phyloP scores from a whole-genome alignment of 2,797 vertebrate genomes.

The Manis javanica region DNA sequence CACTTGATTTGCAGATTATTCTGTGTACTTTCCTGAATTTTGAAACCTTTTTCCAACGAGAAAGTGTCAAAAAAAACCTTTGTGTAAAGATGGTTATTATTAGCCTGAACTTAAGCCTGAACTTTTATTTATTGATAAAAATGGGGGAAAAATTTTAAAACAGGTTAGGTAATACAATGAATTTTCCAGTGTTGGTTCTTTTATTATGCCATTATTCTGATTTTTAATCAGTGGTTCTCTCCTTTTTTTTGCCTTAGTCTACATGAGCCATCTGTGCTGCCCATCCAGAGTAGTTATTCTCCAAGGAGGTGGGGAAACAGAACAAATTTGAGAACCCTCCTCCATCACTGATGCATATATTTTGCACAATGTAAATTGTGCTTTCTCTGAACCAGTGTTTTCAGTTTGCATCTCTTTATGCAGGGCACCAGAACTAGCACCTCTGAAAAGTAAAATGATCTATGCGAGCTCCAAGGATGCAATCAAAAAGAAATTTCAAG shows the following conservation, averaged over 20 bases:
- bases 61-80: neutral
- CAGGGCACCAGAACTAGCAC: constrained; percentile 90
- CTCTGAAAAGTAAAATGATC: constrained; percentile 89
- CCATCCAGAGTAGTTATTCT: neutral
- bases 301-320: neutral
- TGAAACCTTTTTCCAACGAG: constrained; percentile 19
- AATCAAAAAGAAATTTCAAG: constrained; percentile 86
- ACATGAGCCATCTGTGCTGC: neutral
- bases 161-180: neutral
- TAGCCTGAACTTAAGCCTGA: neutral
- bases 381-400: constrained; percentile 10
- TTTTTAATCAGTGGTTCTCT: neutral
- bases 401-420: constrained; percentile 34
- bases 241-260: neutral
- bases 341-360: neutral
- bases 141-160: neutral
- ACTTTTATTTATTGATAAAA: constrained; percentile 39
- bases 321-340: neutral
- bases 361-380: neutral
- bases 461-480: constrained; percentile 91
- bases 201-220: neutral
- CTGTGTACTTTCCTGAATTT: neutral
- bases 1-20: constrained; percentile 21
- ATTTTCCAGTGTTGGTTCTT: neutral
- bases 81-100: neutral